phyloP scores from a whole-genome alignment of 2,797 vertebrate genomes.

The Poeciliopsis infans region DNA sequence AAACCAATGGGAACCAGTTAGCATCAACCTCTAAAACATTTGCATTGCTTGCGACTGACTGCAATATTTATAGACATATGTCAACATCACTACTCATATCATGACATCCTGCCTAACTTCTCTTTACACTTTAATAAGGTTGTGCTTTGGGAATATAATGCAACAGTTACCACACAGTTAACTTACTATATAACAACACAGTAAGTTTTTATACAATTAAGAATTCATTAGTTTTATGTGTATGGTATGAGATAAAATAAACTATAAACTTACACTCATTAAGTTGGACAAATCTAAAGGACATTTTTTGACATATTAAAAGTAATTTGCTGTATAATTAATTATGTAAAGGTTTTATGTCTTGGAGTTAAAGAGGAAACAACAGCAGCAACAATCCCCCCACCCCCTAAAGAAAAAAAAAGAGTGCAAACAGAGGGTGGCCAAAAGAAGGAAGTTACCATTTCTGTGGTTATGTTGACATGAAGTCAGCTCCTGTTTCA shows the following conservation, averaged over 20 bases:
- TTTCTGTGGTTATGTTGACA: slow-evolving; percentile 31
- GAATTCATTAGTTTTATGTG: not conserved
- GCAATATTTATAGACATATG: not conserved
- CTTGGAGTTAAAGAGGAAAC: no score
- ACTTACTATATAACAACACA: no score
- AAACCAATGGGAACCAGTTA: not conserved
- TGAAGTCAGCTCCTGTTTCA: slow-evolving; percentile 42
- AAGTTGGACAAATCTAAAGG: not conserved
- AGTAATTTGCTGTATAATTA: not conserved
- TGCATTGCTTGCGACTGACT: not conserved
- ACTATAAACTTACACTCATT: not conserved
- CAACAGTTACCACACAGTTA: not conserved
- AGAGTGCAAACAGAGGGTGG: not conserved
- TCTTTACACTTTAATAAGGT: not conserved
- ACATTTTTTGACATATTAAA: not conserved
- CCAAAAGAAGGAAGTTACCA: slow-evolving; percentile 52
- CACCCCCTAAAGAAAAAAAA: no score
- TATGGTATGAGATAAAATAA: not conserved
- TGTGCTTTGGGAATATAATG: not conserved
- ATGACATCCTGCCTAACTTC: slow-evolving; percentile 49
- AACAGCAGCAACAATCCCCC: no score
- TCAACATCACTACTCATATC: slow-evolving; percentile 14
- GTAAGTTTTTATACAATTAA: not conserved
- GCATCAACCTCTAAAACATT: not conserved
- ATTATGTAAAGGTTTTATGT: not conserved